phyloP scores from a whole-genome alignment of 1,140 invertebrate genomes.

The Ceratina australensis region DNA sequence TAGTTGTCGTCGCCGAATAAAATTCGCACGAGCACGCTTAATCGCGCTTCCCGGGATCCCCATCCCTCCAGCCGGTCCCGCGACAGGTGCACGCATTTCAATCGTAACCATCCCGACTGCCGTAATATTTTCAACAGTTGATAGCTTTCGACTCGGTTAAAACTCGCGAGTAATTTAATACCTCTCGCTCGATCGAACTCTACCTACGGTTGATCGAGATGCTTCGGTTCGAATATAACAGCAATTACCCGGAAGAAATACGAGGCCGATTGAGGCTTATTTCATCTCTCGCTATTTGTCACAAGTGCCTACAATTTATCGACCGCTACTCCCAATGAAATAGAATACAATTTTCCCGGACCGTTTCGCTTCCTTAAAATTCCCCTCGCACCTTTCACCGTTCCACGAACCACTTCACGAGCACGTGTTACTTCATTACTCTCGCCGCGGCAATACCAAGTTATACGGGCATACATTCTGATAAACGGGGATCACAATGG shows the following conservation, averaged over 20 bases:
- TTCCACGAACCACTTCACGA: too few species aligned
- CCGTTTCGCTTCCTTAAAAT: background rate
- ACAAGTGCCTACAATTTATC: conserved; percentile 7
- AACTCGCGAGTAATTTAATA: conserved; percentile 15
- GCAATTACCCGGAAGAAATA: background rate
- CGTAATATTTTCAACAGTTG: conserved; percentile 30
- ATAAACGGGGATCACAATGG: too few species aligned
- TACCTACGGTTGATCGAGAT: background rate
- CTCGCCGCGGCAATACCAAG: background rate
- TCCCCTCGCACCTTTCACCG: background rate
- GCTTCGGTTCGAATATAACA: background rate
- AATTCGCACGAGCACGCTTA: conserved; percentile 15
- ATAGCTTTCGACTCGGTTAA: conserved; percentile 26
- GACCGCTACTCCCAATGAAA: background rate
- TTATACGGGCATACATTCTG: background rate
- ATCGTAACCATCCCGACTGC: too few species aligned
- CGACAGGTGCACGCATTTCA: background rate
- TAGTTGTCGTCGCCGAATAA: background rate
- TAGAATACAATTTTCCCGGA: conserved; percentile 10
- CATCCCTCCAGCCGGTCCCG: background rate
- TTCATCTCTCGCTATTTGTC: conserved; percentile 12
- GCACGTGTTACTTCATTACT: conserved; percentile 9
- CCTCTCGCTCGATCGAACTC: background rate
- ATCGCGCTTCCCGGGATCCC: conserved; percentile 30
- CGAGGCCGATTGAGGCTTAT: background rate